A percentile compares a stretch with the other conserved stretches of the same genome.
These are phyloP conservation scores for Notiomystis cincta DNA, from an alignment of 2,113 vertebrate genomes.

Conservation along the genomic window DNA sequence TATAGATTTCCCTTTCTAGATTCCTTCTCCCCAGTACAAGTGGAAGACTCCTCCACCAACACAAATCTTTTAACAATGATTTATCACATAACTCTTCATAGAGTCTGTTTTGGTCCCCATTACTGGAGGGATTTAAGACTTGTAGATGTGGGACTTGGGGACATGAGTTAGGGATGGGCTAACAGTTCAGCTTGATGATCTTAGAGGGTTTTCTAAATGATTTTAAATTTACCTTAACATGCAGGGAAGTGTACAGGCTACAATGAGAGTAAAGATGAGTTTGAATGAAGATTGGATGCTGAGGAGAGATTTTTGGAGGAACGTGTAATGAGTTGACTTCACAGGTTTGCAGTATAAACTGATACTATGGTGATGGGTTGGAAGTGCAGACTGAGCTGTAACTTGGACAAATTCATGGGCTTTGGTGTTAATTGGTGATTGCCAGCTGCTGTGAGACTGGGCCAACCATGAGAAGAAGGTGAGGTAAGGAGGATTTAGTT, in stretches of 20 bases:
- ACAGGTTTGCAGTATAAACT: neutral
- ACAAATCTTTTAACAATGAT: neutral
- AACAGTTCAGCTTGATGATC: neutral
- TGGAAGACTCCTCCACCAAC: neutral
- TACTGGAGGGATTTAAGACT: neutral
- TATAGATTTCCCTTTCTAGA: neutral
- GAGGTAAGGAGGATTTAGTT: neutral
- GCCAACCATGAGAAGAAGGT: neutral
- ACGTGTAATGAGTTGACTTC: neutral
- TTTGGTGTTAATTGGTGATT: neutral
- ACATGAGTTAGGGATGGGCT: neutral
- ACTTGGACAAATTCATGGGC: neutral
- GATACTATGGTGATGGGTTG: fast-evolving
- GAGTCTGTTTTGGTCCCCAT: neutral
- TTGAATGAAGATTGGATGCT: neutral
- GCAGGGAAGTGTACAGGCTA: fast-evolving
- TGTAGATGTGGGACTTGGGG: neutral
- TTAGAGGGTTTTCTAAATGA: neutral
- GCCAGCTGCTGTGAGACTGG: neutral
- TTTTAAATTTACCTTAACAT: neutral
- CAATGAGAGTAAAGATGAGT: neutral
- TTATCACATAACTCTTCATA: neutral
- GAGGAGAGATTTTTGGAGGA: neutral
- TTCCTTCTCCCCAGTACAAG: neutral
- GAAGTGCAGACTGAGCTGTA: neutral